These are phyloP conservation scores for Andricus quercusramuli DNA, from an alignment of 2,888 invertebrate species.

Conservation along the genomic window DNA sequence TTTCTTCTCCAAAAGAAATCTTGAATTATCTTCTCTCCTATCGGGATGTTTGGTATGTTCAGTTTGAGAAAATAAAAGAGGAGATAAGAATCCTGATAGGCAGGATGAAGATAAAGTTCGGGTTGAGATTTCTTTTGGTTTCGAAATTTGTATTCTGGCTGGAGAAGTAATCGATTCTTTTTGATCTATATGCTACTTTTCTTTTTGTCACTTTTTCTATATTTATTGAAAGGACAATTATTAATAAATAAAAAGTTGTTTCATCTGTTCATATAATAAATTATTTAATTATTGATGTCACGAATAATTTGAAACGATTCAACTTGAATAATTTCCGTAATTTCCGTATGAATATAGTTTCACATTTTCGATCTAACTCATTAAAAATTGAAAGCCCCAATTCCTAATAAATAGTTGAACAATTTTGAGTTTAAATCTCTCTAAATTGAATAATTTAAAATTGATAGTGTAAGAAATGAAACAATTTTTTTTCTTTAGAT, in stretches of 20 bases:
- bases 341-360: too few species aligned
- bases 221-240: not conserved
- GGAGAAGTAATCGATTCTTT: not conserved
- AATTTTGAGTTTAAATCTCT: too few species aligned
- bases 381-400: too few species aligned
- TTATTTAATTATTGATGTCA: too few species aligned
- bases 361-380: too few species aligned
- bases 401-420: too few species aligned
- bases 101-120: not conserved
- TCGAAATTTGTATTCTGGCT: not conserved
- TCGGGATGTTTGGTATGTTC: not conserved
- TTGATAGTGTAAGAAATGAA: too few species aligned
- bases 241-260: not conserved
- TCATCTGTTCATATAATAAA: too few species aligned
- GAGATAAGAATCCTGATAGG: slow-evolving; percentile 1
- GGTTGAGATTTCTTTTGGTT: not conserved
- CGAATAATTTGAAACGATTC: too few species aligned
- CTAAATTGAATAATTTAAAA: too few species aligned
- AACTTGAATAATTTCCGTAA: too few species aligned
- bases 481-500: too few species aligned
- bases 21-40: not conserved
- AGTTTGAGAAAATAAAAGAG: not conserved
- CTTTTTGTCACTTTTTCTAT: not conserved
- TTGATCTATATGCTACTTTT: not conserved
- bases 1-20: not conserved